A percentile compares a stretch with the other conserved stretches of the same genome.
These are phyloP conservation scores for Hydriomena furcata DNA, from an alignment of 2,888 invertebrate genomes.

Conservation along the genomic window DNA sequence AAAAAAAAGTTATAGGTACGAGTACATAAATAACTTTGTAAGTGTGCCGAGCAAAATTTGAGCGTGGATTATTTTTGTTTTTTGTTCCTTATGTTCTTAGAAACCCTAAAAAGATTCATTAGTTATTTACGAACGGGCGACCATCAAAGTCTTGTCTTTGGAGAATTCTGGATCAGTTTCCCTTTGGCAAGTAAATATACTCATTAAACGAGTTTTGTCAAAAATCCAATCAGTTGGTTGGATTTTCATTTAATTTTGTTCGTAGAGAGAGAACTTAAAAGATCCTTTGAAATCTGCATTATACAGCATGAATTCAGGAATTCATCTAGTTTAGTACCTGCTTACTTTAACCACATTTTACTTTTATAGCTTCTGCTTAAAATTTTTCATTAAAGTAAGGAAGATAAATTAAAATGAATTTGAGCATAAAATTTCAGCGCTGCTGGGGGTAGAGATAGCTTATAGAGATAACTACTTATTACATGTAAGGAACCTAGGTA, in stretches of 20 bases:
- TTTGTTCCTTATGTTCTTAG: too few relatives aligned
- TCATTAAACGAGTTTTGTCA: background rate
- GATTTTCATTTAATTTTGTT: background rate
- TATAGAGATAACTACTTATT: background rate
- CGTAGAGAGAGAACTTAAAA: slow-evolving; percentile 32
- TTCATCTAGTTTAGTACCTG: slow-evolving; percentile 16
- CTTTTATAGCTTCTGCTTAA: slow-evolving; percentile 21
- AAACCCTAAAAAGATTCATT: too few relatives aligned
- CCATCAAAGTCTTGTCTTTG: too few relatives aligned
- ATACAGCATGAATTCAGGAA: slow-evolving; percentile 12
- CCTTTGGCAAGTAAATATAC: background rate
- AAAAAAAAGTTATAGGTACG: too few relatives aligned
- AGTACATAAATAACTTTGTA: too few relatives aligned
- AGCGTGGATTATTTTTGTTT: too few relatives aligned
- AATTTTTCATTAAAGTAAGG: slow-evolving; percentile 24
- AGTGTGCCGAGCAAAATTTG: too few relatives aligned
- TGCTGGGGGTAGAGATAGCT: background rate
- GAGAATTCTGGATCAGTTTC: too few relatives aligned
- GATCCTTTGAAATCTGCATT: slow-evolving; percentile 30
- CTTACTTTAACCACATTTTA: slow-evolving; percentile 23
- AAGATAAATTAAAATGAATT: slow-evolving; percentile 29
- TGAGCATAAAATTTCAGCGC: slow-evolving; percentile 16
- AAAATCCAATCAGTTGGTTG: background rate
- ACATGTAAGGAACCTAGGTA: background rate
- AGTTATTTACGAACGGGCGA: too few relatives aligned